phyloP scores from a whole-genome alignment of 64 coral and sea anemone species.

The Montipora cactus region DNA sequence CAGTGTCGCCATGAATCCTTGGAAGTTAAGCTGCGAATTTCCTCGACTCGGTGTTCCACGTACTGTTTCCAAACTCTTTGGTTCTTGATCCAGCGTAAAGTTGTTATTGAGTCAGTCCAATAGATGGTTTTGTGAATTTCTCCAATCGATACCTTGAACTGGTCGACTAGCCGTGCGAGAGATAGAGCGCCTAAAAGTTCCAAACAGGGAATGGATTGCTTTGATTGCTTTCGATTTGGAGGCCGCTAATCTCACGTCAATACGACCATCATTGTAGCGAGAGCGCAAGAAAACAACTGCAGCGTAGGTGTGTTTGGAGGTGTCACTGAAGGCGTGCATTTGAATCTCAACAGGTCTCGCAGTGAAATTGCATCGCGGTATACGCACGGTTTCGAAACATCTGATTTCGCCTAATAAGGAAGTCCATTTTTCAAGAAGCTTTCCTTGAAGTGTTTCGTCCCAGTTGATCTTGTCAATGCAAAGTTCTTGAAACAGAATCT shows the following conservation, averaged over 20 bases:
- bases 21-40: conserved; percentile 24
- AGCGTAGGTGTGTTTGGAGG: no score
- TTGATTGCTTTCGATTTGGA: conserved; percentile 1
- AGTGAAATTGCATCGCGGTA: no score
- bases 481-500: no score
- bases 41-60: conserved; percentile 45
- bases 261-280: no score
- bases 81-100: conserved; percentile 40
- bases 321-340: no score
- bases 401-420: no score
- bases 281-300: no score
- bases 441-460: neutral
- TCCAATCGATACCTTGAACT: neutral
- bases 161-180: conserved; percentile 13
- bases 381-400: no score
- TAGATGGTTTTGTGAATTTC: neutral
- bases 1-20: conserved; percentile 27
- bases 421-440: no score
- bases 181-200: conserved; percentile 45
- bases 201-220: conserved; percentile 50
- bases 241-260: no score
- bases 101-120: conserved; percentile 48
- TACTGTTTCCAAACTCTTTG: conserved; percentile 41
- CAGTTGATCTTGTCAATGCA: neutral
- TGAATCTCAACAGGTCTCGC: no score